Evolutionary conservation across 2,797 vertebrate species (phyloP).

Genomic region (Neoniphon sammara): DNA sequence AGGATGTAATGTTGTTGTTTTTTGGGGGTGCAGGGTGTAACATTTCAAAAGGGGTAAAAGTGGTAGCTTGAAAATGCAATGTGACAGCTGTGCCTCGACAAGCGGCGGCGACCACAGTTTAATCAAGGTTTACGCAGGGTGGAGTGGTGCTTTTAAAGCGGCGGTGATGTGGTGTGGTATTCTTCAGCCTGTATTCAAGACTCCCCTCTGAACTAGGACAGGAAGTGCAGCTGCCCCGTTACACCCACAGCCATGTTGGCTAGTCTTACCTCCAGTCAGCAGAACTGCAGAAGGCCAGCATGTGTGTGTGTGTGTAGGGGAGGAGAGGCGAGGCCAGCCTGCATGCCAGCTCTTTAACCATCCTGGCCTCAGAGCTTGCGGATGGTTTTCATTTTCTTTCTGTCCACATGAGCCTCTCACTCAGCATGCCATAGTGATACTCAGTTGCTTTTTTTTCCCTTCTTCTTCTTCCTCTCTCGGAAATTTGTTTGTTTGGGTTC

Average conservation of each 20-base stretch:
- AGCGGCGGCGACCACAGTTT: conserved; percentile 27
- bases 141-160: conserved; percentile 46
- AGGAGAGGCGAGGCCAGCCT: neutral
- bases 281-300: conserved; percentile 11
- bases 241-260: conserved; percentile 52
- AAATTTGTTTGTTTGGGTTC: conserved; percentile 24
- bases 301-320: conserved; percentile 14
- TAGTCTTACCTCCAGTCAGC: conserved; percentile 47
- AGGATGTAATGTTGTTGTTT: neutral
- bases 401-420: conserved; percentile 1
- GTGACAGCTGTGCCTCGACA: conserved; percentile 5
- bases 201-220: conserved; percentile 50
- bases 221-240: conserved; percentile 55
- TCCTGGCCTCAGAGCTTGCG: conserved; percentile 10
- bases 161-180: conserved; percentile 38
- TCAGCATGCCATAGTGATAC: conserved; percentile 4
- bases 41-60: conserved; percentile 15
- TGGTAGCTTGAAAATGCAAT: conserved; percentile 27
- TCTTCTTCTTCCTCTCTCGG: neutral
- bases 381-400: conserved; percentile 36
- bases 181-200: conserved; percentile 34
- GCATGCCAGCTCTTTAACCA: conserved; percentile 19
- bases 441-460: neutral
- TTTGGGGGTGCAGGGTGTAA: neutral
- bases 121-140: conserved; percentile 43